phyloP scores from a whole-genome alignment of 1,140 invertebrate genomes.

The Drosophila melanogaster region Release_6_plus_ISO1_MT NC_004354.4:6171001-6171500 shows the following conservation, averaged over 20 bases:
- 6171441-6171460: constrained; percentile 38
- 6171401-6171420: constrained; percentile 79
- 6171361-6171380: constrained; percentile 44
- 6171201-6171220: constrained; percentile 52
- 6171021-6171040: constrained; percentile 14
- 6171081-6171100: neutral
- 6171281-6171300: constrained; percentile 55
- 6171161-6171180: constrained; percentile 38
- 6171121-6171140: neutral
- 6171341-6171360: neutral
- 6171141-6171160: constrained; percentile 40
- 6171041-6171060: neutral
- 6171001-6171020: constrained; percentile 46
- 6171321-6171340: constrained; percentile 15
- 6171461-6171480: constrained; percentile 1
- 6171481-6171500: neutral
- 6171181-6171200: neutral
- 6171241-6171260: constrained; percentile 38
- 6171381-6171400: constrained; percentile 78
- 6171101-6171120: neutral
- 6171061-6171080: constrained; percentile 14
- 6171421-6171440: constrained; percentile 50
- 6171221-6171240: constrained; percentile 52
- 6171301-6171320: constrained; percentile 32
- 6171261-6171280: constrained; percentile 54